Conservation (phyloP, 2,797 vertebrate genomes). For the Pelodytes ibericus region DNA sequence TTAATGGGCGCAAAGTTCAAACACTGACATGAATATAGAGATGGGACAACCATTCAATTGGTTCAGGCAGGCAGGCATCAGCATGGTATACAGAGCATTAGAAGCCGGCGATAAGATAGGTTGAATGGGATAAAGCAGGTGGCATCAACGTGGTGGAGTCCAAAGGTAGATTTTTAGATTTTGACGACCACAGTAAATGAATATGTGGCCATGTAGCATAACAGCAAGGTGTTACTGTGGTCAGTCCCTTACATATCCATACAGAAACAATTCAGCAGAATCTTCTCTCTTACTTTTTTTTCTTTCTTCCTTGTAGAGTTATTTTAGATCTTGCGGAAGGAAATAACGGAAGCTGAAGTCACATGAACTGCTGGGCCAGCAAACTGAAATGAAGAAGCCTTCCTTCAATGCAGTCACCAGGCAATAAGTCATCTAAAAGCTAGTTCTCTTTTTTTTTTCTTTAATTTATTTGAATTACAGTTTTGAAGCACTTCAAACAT, state of each 20-base stretch:
- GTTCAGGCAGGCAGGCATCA: not conserved
- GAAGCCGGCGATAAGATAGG: not conserved
- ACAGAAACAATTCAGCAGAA: constrained; percentile 20
- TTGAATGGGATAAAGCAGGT: not conserved
- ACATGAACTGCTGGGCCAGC: constrained; percentile 70
- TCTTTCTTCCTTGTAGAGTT: constrained; percentile 62
- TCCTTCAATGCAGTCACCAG: constrained; percentile 27
- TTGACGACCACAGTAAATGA: not conserved
- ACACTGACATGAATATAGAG: not conserved
- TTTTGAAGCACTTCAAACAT: not conserved
- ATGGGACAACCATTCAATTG: not conserved
- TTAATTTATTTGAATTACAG: not conserved
- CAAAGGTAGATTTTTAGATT: not conserved
- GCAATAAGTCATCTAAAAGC: constrained; percentile 10
- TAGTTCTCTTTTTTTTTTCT: constrained; percentile 39
- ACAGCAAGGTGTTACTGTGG: constrained; percentile 14
- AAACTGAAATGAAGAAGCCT: constrained; percentile 34
- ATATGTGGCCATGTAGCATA: not conserved
- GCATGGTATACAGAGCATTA: not conserved
- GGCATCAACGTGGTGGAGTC: not conserved
- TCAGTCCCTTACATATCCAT: constrained; percentile 29
- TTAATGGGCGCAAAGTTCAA: not conserved
- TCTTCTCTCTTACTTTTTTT: not conserved
- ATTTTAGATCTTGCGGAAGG: constrained; percentile 78
- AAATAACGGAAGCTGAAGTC: constrained; percentile 78